Evolutionary conservation across 1,140 invertebrate species (phyloP).

Genomic region (Whitmania pigra): DNA sequence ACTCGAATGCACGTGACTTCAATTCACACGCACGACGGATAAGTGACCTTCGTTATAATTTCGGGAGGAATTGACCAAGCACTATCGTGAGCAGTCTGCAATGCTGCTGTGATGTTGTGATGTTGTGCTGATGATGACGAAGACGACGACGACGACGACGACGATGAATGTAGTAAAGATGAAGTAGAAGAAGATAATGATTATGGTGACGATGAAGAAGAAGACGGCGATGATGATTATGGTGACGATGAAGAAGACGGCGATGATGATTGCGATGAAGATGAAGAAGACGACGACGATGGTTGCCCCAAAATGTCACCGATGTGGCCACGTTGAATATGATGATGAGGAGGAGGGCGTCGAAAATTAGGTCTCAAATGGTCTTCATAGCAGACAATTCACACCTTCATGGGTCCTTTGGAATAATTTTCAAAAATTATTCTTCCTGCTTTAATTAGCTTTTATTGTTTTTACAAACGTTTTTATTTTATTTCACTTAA

Average conservation of each 20-base stretch:
- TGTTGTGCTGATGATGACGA: neutral
- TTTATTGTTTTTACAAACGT: too few relatives aligned
- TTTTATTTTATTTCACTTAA: too few relatives aligned
- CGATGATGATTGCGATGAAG: neutral
- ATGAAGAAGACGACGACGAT: neutral
- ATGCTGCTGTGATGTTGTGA: too few relatives aligned
- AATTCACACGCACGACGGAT: too few relatives aligned
- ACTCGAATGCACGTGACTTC: too few relatives aligned
- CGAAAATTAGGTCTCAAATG: neutral
- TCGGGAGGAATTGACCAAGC: too few relatives aligned
- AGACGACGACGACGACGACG: slow-evolving; percentile 2
- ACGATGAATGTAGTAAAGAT: too few relatives aligned
- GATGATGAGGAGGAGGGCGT: neutral
- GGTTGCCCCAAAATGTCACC: neutral
- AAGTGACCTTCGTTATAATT: too few relatives aligned
- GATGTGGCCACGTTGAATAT: neutral
- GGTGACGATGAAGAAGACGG: neutral
- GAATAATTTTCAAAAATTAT: too few relatives aligned
- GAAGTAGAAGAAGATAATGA: neutral
- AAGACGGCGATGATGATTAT: neutral
- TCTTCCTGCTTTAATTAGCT: neutral
- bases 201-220: neutral
- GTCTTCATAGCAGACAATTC: neutral
- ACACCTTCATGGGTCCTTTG: too few relatives aligned
- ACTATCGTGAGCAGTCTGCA: too few relatives aligned